Percentiles rank a stretch among this genome's conserved stretches.
Evolutionary conservation across 2,797 vertebrate genomes (phyloP).

Genomic region (Alca torda): DNA sequence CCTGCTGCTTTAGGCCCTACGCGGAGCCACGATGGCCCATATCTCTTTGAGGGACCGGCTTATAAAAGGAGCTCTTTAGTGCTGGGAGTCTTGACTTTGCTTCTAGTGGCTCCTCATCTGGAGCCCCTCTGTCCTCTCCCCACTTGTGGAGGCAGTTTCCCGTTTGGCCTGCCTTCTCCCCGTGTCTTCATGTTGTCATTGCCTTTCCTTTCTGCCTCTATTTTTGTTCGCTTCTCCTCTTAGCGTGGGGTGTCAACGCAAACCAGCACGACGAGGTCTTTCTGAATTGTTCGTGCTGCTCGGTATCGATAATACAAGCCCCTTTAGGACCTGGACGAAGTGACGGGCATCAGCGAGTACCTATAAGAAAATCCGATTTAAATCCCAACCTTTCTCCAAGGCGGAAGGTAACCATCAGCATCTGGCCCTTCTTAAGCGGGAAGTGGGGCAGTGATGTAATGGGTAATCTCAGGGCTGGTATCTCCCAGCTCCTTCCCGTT

Average conservation of each 20-base stretch:
- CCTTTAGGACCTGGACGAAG: background rate
- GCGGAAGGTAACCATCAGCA: background rate
- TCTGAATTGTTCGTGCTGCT: background rate
- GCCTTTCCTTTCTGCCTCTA: background rate
- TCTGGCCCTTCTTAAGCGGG: background rate
- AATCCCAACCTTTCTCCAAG: background rate
- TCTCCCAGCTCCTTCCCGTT: background rate
- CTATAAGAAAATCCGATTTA: background rate
- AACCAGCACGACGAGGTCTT: background rate
- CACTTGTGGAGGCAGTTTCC: background rate
- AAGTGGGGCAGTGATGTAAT: constrained; percentile 16
- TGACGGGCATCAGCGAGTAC: background rate
- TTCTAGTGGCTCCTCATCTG: background rate
- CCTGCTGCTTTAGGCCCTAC: background rate
- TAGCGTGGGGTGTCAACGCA: background rate
- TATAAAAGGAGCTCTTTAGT: background rate
- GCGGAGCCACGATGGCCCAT: background rate
- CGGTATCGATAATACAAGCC: background rate
- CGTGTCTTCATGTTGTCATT: background rate
- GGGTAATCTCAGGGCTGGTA: constrained; percentile 25
- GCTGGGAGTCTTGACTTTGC: background rate
- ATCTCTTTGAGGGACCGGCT: background rate
- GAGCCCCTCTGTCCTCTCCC: background rate
- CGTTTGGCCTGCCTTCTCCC: background rate
- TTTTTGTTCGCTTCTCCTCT: background rate